Evolutionary conservation across 2,797 vertebrate genomes (phyloP).

Genomic region (Mareca strepera): DNA sequence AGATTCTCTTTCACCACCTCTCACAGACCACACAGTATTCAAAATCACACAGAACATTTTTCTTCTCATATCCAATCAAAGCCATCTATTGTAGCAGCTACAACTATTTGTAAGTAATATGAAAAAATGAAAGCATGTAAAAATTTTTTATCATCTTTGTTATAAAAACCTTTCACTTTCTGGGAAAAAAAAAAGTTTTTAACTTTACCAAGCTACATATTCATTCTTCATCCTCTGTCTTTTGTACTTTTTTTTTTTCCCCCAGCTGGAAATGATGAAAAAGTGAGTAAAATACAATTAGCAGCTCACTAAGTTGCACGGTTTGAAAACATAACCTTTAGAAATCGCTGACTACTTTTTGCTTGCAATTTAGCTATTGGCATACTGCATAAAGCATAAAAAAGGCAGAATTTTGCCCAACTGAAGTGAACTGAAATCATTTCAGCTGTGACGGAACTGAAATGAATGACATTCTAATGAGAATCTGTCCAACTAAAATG

Average conservation of each 20-base stretch:
- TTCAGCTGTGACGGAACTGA: not conserved
- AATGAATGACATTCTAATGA: not conserved
- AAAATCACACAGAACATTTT: not conserved
- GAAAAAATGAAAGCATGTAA: not conserved
- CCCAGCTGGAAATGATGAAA: not conserved
- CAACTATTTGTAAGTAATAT: not conserved
- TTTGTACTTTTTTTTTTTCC: not conserved
- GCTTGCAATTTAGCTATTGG: not conserved
- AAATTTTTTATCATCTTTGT: not conserved
- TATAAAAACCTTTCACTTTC: not conserved
- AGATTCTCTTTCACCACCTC: not conserved
- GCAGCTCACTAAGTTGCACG: not conserved
- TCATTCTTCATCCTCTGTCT: not conserved
- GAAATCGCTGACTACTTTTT: not conserved
- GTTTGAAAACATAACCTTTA: slow-evolving; percentile 22
- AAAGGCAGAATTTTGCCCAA: not conserved
- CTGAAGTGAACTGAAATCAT: not conserved
- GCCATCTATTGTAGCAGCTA: not conserved
- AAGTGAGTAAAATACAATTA: slow-evolving; percentile 8
- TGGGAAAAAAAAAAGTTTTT: not conserved
- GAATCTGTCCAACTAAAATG: not conserved
- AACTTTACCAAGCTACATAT: not conserved
- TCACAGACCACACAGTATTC: not conserved
- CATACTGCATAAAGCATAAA: not conserved
- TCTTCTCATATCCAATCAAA: not conserved